Conservation (phyloP, 2,797 vertebrate species). For the Fringilla coelebs region DNA sequence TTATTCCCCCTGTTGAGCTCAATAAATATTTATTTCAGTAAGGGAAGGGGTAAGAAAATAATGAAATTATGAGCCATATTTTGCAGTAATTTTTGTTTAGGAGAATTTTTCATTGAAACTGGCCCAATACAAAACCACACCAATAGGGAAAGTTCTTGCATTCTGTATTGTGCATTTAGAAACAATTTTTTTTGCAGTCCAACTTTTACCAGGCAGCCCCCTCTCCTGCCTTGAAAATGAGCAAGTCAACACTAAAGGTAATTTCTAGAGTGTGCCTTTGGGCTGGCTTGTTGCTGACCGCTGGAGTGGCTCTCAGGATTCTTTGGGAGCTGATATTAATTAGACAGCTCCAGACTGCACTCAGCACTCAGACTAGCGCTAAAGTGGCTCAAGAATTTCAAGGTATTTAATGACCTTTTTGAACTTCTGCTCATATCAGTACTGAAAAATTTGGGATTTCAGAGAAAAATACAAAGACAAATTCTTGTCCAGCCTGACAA, state of each 20-base stretch:
- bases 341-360: background rate
- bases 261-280: background rate
- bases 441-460: background rate
- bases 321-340: background rate
- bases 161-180: background rate
- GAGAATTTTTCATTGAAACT: background rate
- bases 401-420: background rate
- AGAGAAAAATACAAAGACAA: background rate
- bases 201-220: background rate
- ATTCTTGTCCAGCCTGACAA: background rate
- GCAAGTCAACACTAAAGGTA: background rate
- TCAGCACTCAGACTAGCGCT: background rate
- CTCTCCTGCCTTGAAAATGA: background rate
- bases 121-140: background rate
- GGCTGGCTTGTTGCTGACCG: background rate
- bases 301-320: background rate
- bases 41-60: slow-evolving; percentile 29
- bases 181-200: background rate
- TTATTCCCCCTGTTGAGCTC: slow-evolving; percentile 4
- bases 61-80: slow-evolving; percentile 41
- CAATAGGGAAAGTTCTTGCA: background rate
- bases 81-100: slow-evolving; percentile 29
- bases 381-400: background rate
- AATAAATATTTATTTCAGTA: slow-evolving; percentile 54
- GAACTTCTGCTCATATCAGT: background rate